Base-by-base conservation (phyloP, 2,113 vertebrate species). In the Meleagris gallopavo region DNA sequence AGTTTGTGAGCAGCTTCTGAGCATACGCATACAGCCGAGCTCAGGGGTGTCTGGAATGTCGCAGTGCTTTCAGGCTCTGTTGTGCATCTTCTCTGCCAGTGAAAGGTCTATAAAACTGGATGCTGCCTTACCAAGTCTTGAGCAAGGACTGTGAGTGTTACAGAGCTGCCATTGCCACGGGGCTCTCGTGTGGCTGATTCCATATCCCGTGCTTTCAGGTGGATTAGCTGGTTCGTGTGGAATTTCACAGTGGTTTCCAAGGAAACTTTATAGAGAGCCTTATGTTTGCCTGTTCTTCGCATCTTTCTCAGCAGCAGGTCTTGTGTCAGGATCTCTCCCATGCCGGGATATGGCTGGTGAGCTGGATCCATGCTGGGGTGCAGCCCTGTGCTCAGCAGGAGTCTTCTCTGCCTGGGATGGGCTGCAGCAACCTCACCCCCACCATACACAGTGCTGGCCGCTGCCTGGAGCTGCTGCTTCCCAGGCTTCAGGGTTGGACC, bases 1-100 rank as follows among this genome's bases (percentile, higher is more conserved):
- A 17, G 18, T 27, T 62, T 15, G 18, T 20, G 38, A 64, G 32
- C 75, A 54, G 50, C 50, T n/a, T 52, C 38, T 14, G n/a, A 46
- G 36, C n/a, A 17, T 34, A 13, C 1, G 17, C 2, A 1, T 5
- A 7, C 41, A 70, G 32, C 11, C 20, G 18, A 19, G 64, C 57
- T 54, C 3, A 1, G 65, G 21, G 25, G 4, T 41, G 7, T 71
- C 20, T 19, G 43, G 30, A 60, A 60, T 0, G 1, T 29, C 50
- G 17, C 3, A 0, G 30, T 13, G 48, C 27, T n/a, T 69, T 57
- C 5, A 3, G 45, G 32, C 54, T 0, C 0, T 13, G 40, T 34
- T 41, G 6, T n/a, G 29, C 18, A 74, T 84, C 41, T 69, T 50
- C 46, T 64, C 55, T 1, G 1, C 32, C 48, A 32, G 41, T 20